phyloP scores from a whole-genome alignment of 2,888 invertebrate genomes.

The Nemoura dubitans region DNA sequence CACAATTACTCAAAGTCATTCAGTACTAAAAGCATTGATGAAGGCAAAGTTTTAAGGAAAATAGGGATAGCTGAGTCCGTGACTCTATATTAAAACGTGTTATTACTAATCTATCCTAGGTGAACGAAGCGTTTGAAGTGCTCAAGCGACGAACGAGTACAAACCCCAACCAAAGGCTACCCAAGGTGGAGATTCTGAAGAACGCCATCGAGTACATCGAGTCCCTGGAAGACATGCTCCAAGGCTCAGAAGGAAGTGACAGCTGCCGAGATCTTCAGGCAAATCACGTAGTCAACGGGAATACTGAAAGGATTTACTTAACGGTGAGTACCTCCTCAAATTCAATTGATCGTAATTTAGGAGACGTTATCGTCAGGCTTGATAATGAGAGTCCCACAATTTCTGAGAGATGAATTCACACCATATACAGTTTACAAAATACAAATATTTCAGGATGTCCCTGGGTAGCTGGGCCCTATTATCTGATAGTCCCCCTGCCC shows the following conservation, averaged over 20 bases:
- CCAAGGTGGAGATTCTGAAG: constrained; percentile 96
- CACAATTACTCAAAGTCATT: too few relatives aligned
- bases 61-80: too few relatives aligned
- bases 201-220: constrained; percentile 99
- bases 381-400: too few relatives aligned
- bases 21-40: too few relatives aligned
- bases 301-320: constrained; percentile 36
- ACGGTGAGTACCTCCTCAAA: constrained; percentile 38
- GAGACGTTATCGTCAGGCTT: too few relatives aligned
- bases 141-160: constrained; percentile 91
- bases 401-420: too few relatives aligned
- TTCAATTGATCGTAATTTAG: background rate
- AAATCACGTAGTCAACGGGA: background rate
- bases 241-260: constrained; percentile 61
- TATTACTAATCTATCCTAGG: constrained; percentile 64
- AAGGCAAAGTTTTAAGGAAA: too few relatives aligned
- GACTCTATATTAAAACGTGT: background rate
- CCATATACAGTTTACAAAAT: too few relatives aligned
- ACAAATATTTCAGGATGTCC: too few relatives aligned
- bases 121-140: constrained; percentile 98
- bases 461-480: too few relatives aligned
- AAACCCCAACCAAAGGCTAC: constrained; percentile 94
- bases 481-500: too few relatives aligned
- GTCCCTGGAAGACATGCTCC: constrained; percentile 81
- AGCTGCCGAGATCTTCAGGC: background rate